A percentile compares a stretch with the other conserved stretches of the same genome.
phyloP scores from a whole-genome alignment of 2,888 invertebrate species.

The Dasysyrphus albostriatus region DNA sequence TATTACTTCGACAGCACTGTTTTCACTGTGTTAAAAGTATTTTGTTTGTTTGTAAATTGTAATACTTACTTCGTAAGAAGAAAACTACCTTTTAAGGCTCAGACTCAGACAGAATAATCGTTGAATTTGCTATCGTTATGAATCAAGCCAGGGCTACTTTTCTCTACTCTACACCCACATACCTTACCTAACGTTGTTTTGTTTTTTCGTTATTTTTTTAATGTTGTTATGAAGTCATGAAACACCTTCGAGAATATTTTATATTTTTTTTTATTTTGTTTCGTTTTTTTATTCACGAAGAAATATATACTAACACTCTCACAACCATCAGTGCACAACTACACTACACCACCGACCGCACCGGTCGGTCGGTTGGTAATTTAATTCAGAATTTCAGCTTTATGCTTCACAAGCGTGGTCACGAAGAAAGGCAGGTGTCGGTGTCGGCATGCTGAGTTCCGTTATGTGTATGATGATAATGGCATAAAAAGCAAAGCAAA shows the following conservation, averaged over 20 bases:
- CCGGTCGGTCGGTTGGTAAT: background rate
- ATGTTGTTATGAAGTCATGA: constrained; percentile 19
- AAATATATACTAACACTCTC: background rate
- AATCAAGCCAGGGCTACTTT: background rate
- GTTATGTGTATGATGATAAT: constrained; percentile 33
- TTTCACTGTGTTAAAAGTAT: background rate
- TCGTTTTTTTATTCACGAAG: background rate
- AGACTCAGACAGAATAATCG: constrained; percentile 14
- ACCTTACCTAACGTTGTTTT: background rate
- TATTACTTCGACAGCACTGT: constrained; percentile 1
- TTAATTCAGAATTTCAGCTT: constrained; percentile 39
- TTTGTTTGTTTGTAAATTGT: background rate
- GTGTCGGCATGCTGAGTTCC: constrained; percentile 30
- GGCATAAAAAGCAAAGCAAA: constrained; percentile 26
- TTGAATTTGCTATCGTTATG: constrained; percentile 27
- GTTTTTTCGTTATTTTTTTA: background rate
- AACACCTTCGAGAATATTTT: constrained; percentile 9
- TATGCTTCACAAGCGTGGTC: constrained; percentile 46
- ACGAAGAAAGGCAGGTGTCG: constrained; percentile 54
- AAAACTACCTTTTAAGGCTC: constrained; percentile 11
- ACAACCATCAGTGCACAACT: background rate
- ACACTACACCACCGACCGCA: background rate
- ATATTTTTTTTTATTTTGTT: background rate
- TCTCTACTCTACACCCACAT: constrained; percentile 18
- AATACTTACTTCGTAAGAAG: background rate